Evolutionary conservation across 2,888 invertebrate species (phyloP).

Genomic region (Drosophila picticornis): DNA sequence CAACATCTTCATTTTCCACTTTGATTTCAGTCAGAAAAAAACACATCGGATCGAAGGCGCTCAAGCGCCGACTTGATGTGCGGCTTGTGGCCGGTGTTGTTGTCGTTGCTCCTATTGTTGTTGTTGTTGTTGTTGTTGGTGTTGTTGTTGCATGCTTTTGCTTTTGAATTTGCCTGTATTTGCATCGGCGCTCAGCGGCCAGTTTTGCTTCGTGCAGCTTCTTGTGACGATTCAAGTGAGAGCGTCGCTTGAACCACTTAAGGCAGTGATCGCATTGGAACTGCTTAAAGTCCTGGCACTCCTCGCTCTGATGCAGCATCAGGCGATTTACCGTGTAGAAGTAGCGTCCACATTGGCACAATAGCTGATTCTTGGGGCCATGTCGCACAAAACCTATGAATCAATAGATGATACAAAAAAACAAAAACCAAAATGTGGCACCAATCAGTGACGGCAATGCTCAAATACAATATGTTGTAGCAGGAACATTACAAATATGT

Average conservation of each 20-base stretch:
- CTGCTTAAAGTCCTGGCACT: constrained; percentile 79
- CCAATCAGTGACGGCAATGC: constrained; percentile 20
- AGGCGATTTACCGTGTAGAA: constrained; percentile 77
- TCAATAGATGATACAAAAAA: constrained; percentile 36
- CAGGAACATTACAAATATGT: background rate
- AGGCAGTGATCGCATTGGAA: constrained; percentile 79
- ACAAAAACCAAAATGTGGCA: constrained; percentile 24
- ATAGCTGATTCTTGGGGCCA: constrained; percentile 67
- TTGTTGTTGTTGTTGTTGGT: background rate
- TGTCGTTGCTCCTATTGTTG: background rate
- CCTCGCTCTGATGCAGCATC: constrained; percentile 77
- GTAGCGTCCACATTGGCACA: constrained; percentile 86
- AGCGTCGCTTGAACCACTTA: constrained; percentile 83
- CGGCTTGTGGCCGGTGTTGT: background rate
- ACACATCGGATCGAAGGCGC: constrained; percentile 49
- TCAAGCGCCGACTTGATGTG: constrained; percentile 20
- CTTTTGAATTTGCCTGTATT: constrained; percentile 36
- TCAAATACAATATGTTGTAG: constrained; percentile 1
- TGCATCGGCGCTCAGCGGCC: constrained; percentile 50
- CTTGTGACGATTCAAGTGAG: constrained; percentile 82
- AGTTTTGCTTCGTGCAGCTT: constrained; percentile 77
- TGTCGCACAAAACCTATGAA: constrained; percentile 51
- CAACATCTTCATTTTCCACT: constrained; percentile 57
- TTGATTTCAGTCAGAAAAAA: constrained; percentile 54
- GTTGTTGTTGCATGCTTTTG: constrained; percentile 7